Evolutionary conservation across 2,113 vertebrate genomes (phyloP), one percentile per base, ranked within the genome.

Genomic region (Esox niger): DNA sequence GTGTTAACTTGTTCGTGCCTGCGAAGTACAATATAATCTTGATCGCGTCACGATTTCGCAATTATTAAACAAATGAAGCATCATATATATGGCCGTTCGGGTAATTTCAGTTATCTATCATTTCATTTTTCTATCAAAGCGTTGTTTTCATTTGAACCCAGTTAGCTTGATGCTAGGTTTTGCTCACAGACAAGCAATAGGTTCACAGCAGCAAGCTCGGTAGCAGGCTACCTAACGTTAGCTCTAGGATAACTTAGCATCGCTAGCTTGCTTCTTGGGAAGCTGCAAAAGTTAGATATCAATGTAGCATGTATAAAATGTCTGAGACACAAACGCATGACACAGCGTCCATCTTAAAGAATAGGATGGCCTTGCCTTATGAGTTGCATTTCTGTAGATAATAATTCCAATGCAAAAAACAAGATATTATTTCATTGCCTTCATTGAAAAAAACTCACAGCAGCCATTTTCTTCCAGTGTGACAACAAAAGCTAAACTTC

Each of bases 391-490:
- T 81, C 83, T 75, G 66, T 56, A 75, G 85, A 75, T 60, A 57
- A 76, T 66, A 64, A 82, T 79, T 85, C 86, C 86, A 43, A 75
- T 61, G 79, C 81, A 69, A 74, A 65, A 86, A 79, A 78, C 78
- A 67, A 83, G 85, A 86, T 80, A 86, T 85, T 86, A 66, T 58
- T 89, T 84, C 86, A 68, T 87, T 83, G 84, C 84, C 84, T 91
- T 91, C 89, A 91, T 87, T 91, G 85, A 90, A 86, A 88, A 91
- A 52, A 91, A 90, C 88, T 91, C 87, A 82, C 78, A 84, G 82
- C 84, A 88, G 91, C 91, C 91, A 91, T 92, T 88, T 93, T 91
- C 86, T 89, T 90, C 88, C 90, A 91, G 91, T 91, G 90, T 90
- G 87, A 91, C 91, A 93, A 91, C 91, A 93, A 91, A 89, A 91